Evolutionary conservation across 2,888 invertebrate species (phyloP), one percentile per base, ranked within the genome.

Genomic region (Andrena bucephala): DNA sequence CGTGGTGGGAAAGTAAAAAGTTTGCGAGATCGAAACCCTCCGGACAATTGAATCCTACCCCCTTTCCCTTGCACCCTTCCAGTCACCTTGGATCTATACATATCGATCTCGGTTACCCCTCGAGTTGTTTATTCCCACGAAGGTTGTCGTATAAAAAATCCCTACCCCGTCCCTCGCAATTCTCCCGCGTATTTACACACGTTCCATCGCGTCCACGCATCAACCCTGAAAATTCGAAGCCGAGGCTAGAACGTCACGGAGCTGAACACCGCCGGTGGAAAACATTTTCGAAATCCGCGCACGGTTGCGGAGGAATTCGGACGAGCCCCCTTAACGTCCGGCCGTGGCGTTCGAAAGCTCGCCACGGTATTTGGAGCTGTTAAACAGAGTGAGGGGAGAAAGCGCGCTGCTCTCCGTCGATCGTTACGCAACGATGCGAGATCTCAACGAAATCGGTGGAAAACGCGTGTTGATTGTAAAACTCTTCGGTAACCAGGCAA

Each of bases 381-480:
- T n/a, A 31, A 71, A 42, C 31, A 20, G 24, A 5, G 29, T 13
- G 57, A 31, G 57, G 31, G 20, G 20, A 54, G 29, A 13, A 8
- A 8, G 1, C 13, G 6, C 24, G n/a, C 3, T 29, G 16, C 33
- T 31, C 20, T 50, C 13, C 33, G 42, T 16, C 57, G 63, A 63
- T 77, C 77, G 77, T 77, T 77, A 70, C 57, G 69, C 57, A 52
- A 10, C 57, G 31, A 59, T 13, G 60, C 66, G 42, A 78, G 71
- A 57, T 66, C 78, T 70, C 59, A 60, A 42, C 52, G 71, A 60
- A 50, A 73, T 65, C 31, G 24, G 54, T 36, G 52, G 33, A 24
- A 63, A 69, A 20, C 33, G 31, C 20, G 48, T 50, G 72, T 68
- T 60, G 71, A 77, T 72, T 77, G 77, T 62, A 72, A 73, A 83